Base-by-base conservation (phyloP, 23 tunicate genomes). In the Halocynthia roretzi region DNA sequence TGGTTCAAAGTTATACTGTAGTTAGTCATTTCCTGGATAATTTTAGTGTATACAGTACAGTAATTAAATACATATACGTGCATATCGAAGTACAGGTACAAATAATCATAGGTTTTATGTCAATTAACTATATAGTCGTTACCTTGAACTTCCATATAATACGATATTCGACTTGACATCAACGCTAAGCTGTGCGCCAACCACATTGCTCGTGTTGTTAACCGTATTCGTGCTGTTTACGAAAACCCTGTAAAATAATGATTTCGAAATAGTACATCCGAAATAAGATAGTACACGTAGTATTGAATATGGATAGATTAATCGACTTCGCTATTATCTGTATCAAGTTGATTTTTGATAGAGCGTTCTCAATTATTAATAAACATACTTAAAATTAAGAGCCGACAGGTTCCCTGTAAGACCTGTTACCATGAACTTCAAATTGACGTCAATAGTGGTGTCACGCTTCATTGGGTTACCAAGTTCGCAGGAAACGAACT, bases 391-490 rank as follows among this genome's bases (percentile, higher is more conserved):
- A 61, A 88, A 82, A 6, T 48, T 2, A 20, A 87, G 76, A n/a
- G 54, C 31, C 0, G 82, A 5, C 8, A 79, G 67, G 31, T 92
- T 82, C 6, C 98, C 98, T 11, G 19, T 19, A 11, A 80, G 63
- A 60, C 83, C 91, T 23, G 66, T 40, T 4, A 85, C 78, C 17
- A 85, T 84, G 70, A 92, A 92, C 19, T 68, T 70, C 50, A 92
- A 17, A 8, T 82, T 77, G 40, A 92, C 68, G 8, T 53, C 56
- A 5, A 80, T 77, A 21, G 66, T 51, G 0, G 73, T 19, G 77
- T 79, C 61, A 9, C 40, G 58, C 71, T 82, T 83, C 71, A 92
- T 23, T 19, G 98, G 98, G 76, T 92, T 92, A 5, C 81, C 98
- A 53, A 92, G 72, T 51, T 92, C 92, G 63, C 98, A 92, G n/a